Conservation (phyloP, 2,113 vertebrate genomes). For the Alligator mississippiensis region DNA sequence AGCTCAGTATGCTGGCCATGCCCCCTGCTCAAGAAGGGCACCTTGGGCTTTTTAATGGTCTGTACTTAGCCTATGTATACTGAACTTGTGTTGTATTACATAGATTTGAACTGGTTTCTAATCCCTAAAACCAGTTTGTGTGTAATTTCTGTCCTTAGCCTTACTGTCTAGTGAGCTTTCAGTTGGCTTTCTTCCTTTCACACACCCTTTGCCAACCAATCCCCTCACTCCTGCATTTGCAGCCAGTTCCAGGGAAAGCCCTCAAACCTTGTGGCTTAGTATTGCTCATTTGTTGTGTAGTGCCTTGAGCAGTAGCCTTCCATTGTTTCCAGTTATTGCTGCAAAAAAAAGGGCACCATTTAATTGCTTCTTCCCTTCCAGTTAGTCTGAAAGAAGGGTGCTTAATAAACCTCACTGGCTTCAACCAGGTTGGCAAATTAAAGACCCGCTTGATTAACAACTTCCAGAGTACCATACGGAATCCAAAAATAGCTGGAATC, state of each 20-base stretch:
- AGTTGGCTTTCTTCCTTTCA: neutral
- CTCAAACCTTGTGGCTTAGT: neutral
- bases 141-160: neutral
- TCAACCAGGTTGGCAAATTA: constrained; percentile 6
- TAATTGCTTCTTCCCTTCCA: neutral
- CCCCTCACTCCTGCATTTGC: neutral
- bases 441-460: neutral
- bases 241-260: neutral
- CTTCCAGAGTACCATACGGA: neutral
- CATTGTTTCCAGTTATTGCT: neutral
- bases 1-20: neutral
- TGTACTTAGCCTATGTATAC: too few relatives aligned
- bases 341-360: constrained; percentile 22
- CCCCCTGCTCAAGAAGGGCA: neutral
- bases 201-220: constrained; percentile 10
- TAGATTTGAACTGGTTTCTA: too few relatives aligned
- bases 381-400: neutral
- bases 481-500: neutral
- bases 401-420: neutral
- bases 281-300: neutral
- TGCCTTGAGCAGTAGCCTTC: constrained; percentile 27
- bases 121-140: too few relatives aligned
- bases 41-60: too few relatives aligned
- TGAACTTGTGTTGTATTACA: too few relatives aligned
- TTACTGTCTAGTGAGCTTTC: neutral